A percentile compares a stretch with the other conserved stretches of the same genome.
Conservation (phyloP, 2,113 vertebrate species). For the Phasianus colchicus region DNA sequence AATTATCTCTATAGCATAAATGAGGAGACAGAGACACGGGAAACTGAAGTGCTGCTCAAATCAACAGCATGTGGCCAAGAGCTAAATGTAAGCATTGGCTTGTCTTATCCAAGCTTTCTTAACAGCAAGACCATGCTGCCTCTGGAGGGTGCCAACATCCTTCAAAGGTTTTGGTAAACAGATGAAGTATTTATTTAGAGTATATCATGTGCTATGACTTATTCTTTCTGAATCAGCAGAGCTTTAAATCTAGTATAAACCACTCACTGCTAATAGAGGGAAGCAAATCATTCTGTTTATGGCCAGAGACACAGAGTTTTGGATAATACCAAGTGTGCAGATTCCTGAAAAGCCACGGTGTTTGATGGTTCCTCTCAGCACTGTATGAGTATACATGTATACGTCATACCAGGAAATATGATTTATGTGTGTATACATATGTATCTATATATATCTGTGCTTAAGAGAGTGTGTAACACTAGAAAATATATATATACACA, state of each 20-base stretch:
- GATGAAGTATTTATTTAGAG: neutral
- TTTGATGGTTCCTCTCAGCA: neutral
- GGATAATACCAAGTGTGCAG: neutral
- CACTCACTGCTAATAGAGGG: neutral
- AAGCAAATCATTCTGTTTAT: neutral
- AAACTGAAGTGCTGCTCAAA: neutral
- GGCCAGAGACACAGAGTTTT: neutral
- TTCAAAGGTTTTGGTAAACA: neutral
- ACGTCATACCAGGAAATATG: too few species aligned
- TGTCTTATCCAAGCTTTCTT: neutral
- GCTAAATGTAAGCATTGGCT: neutral
- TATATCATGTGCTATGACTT: neutral
- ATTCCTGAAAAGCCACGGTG: neutral
- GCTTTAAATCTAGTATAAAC: neutral
- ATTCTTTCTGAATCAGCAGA: neutral
- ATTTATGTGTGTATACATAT: too few species aligned
- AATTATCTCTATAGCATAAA: neutral
- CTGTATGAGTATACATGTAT: neutral
- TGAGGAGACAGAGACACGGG: neutral
- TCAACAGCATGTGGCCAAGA: neutral
- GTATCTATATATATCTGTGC: too few species aligned
- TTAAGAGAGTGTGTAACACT: too few species aligned
- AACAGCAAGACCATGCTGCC: neutral
- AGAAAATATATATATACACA: too few species aligned
- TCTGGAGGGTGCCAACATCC: neutral